These are phyloP conservation scores for Megalops atlanticus DNA, from an alignment of 2,113 vertebrate genomes.

Conservation along the genomic window DNA sequence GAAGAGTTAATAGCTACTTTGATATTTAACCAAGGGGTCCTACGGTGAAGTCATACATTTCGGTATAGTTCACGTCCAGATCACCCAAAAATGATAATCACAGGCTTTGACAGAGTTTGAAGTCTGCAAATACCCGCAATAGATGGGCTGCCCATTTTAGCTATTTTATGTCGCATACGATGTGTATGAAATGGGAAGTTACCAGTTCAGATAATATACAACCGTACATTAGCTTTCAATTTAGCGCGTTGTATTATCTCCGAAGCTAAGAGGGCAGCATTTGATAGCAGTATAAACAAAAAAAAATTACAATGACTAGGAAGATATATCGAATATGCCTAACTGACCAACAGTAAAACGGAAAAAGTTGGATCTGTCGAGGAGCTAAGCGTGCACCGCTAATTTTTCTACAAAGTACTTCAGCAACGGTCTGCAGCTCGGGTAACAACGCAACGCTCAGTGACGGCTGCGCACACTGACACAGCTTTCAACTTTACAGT, in stretches of 20 bases:
- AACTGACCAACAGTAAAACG: background rate
- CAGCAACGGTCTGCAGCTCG: background rate
- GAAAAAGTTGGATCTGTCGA: background rate
- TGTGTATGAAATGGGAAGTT: background rate
- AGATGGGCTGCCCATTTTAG: no score
- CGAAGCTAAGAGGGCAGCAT: background rate
- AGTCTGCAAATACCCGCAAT: no score
- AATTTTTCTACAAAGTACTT: background rate
- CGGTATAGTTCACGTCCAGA: no score
- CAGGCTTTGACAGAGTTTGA: no score
- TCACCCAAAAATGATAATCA: no score
- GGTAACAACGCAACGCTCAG: background rate
- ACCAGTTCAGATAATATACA: background rate
- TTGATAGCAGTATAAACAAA: background rate
- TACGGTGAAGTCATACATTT: no score
- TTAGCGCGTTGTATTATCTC: background rate
- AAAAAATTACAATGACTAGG: background rate
- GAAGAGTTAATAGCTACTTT: no score
- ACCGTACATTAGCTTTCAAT: background rate
- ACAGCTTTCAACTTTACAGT: conserved; percentile 18
- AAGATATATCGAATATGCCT: no score
- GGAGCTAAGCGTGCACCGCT: background rate
- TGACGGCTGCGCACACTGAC: background rate
- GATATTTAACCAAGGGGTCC: no score
- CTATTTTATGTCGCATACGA: background rate